Conservation (phyloP, 1,140 invertebrate species). For the Phymorhynchus buccinoides region DNA sequence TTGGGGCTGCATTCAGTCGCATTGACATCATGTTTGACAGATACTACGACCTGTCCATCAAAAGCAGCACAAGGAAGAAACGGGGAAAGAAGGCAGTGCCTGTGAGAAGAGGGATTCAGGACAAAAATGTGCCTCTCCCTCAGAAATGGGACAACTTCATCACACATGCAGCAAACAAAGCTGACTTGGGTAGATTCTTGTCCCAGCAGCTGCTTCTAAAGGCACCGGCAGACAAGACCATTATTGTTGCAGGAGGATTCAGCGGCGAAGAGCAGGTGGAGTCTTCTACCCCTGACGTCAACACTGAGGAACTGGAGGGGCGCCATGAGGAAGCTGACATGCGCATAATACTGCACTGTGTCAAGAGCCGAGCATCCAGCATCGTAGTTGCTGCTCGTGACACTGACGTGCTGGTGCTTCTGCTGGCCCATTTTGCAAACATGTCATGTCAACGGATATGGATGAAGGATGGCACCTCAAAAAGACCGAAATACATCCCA, state of each 20-base stretch:
- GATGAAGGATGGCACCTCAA: neutral
- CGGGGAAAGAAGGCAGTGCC: neutral
- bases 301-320: neutral
- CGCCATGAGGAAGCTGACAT: neutral
- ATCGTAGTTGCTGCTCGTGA: no score
- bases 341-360: neutral
- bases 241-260: neutral
- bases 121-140: neutral
- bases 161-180: neutral
- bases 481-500: neutral
- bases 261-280: neutral
- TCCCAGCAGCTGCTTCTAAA: conserved; percentile 11
- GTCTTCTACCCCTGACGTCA: neutral
- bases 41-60: conserved; percentile 2
- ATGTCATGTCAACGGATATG: neutral
- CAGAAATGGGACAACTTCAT: neutral
- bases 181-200: neutral
- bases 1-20: neutral
- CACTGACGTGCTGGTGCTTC: neutral
- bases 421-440: neutral
- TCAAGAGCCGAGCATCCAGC: neutral
- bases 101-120: conserved; percentile 1
- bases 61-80: neutral
- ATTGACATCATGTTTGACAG: neutral
- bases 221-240: neutral